Base-by-base conservation (phyloP, 2,113 vertebrate species). In the Anguilla rostrata region DNA sequence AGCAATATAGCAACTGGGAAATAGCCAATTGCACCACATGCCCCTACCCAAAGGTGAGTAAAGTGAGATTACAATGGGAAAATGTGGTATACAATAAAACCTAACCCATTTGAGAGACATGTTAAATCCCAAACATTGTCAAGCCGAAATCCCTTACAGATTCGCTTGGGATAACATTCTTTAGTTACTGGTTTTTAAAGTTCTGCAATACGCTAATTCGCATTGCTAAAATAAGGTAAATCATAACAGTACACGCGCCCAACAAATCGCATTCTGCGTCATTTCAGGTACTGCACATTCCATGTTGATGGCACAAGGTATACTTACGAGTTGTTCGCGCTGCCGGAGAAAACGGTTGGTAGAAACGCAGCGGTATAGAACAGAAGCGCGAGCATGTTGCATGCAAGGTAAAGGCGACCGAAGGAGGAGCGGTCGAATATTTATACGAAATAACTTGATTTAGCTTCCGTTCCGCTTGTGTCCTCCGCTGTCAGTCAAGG, bases 401-500 rank as follows among this genome's bases (percentile, higher is more conserved):
- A 34, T 75, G 26, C 5, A 75, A 34, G 26, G 71, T 34, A 75
- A 29, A 5, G n/a, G 29, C 71, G 71, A 75, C 71, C 71, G n/a
- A 75, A n/a, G 71, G 63, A 71, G 63, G 20, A 75, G 71, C 71
- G 71, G 71, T 34, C 71, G n/a, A 75, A 0, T 34, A 75, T n/a
- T 75, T 3, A 34, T 11, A 75, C 71, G 34, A 26, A 75, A 34
- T 26, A 6, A 34, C n/a, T n/a, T 75, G 71, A 66, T 66, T 66
- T 75, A n/a, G 71, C 71, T 34, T 14, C 71, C 71, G 26, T 75
- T 34, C 71, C 71, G n/a, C 71, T 66, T 20, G 71, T n/a, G n/a
- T 75, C 71, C 71, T n/a, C 34, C 71, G 71, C 26, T 75, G 71
- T 75, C 71, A 75, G 71, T 75, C 71, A 75, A 9, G 71, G 71